Base-by-base conservation (phyloP, 53 echinoderm and acorn worm species). In the Holothuria scabra region DNA sequence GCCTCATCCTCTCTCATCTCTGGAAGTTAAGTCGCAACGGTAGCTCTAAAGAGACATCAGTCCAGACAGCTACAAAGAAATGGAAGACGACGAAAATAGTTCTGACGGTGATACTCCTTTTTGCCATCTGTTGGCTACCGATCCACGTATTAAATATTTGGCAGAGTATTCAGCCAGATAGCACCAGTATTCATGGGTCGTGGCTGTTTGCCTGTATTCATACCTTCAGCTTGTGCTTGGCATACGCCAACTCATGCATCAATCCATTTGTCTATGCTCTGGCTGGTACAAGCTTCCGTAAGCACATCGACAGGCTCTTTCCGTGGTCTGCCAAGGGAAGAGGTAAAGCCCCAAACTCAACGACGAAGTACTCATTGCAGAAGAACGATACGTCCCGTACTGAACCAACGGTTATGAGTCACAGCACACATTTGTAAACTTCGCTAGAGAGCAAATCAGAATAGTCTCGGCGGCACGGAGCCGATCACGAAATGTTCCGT, bases 51-150 rank as follows among this genome's bases (percentile, higher is more conserved):
- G 89, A 91, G 29, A 89, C 88, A 59, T 75, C 93, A 11, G 93
- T 88, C 25, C 88, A 89, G 66, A 93, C 95, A 63, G 93, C 93
- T 41, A 93, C 89, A 9, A 93, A 93, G 71, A 95, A 91, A 41
- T 95, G 97, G 93, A 93, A 93, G 80, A 93, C 93, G 10, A 96
- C 97, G 7, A 87, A 88, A 13, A 96, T 96, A n/a, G 93, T 96
- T 4, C 65, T 96, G 59, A 86, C 84, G 21, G 94, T 96, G 21
- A 93, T 96, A 21, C 78, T 96, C 62, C 82, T 96, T 3, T 96
- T 96, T 56, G 97, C 93, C 9, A 24, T 96, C 38, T 96, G 93
- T 56, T 96, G 97, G 97, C 90, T 91, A n/a, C 97, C 97, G 8
- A 85, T 90, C 33, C 97, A 96, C 65, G 84, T 88, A 11, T 46